Evolutionary conservation across 2,888 invertebrate species (phyloP).

Genomic region (Amblyteles armatorius): DNA sequence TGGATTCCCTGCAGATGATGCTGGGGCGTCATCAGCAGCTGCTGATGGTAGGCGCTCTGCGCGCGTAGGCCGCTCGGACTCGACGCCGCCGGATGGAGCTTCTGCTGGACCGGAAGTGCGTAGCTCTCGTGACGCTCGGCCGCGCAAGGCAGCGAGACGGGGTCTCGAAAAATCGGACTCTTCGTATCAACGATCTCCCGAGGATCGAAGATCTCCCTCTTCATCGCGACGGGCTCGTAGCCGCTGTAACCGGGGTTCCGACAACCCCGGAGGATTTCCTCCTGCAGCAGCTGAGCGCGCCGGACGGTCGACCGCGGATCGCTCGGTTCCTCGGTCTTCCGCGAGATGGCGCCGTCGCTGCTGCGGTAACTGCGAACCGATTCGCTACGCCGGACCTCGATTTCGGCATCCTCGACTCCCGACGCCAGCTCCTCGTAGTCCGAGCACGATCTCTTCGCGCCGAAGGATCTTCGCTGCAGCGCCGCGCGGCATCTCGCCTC

Average conservation of each 20-base stretch:
- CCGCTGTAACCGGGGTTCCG: slow-evolving; percentile 78
- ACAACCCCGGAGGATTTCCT: slow-evolving; percentile 54
- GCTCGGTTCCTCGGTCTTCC: background rate
- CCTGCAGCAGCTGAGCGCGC: background rate
- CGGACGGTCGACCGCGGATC: background rate
- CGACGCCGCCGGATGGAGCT: slow-evolving; percentile 28
- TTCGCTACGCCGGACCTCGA: slow-evolving; percentile 58
- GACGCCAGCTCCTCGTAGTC: slow-evolving; percentile 26
- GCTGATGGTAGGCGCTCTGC: slow-evolving; percentile 76
- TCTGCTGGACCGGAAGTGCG: slow-evolving; percentile 42
- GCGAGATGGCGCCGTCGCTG: slow-evolving; percentile 65
- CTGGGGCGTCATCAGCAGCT: slow-evolving; percentile 78
- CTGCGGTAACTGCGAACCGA: slow-evolving; percentile 80
- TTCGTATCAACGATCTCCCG: slow-evolving; percentile 16
- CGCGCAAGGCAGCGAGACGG: background rate
- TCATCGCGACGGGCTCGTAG: slow-evolving; percentile 59
- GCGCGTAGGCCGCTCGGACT: slow-evolving; percentile 33
- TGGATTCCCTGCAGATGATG: slow-evolving; percentile 78
- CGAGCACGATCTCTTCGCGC: slow-evolving; percentile 42
- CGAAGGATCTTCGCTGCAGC: slow-evolving; percentile 37
- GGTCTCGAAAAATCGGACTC: slow-evolving; percentile 3
- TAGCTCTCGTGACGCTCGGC: slow-evolving; percentile 60
- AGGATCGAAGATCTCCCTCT: slow-evolving; percentile 35
- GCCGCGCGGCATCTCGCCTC: slow-evolving; percentile 64
- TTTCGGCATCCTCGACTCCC: slow-evolving; percentile 36